Conservation (phyloP, 2,888 invertebrate species). For the Pseudococcus jackbeardsleyi region DNA sequence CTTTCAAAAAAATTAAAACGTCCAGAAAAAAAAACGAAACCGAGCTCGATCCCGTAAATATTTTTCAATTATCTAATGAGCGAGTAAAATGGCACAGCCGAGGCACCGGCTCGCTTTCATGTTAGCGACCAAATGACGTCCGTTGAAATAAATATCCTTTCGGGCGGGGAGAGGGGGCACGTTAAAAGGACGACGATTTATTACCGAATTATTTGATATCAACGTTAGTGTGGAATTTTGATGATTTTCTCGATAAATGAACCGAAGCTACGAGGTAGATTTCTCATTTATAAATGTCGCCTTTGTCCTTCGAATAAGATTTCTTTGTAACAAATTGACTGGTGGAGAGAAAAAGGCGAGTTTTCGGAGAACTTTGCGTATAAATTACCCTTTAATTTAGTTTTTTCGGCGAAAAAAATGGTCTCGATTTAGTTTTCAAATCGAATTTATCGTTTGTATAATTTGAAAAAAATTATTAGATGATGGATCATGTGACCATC, state of each 20-base stretch:
- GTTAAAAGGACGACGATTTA: background rate
- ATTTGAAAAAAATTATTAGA: no score
- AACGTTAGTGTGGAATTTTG: background rate
- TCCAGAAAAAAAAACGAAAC: background rate
- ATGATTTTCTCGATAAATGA: slow-evolving; percentile 7
- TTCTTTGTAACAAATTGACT: background rate
- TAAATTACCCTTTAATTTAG: no score
- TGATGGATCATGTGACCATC: no score
- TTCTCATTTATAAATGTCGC: background rate
- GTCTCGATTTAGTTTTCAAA: no score
- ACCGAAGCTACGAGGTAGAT: background rate
- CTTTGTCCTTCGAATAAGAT: background rate
- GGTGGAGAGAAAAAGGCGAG: background rate
- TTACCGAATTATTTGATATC: background rate
- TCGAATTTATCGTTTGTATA: no score
- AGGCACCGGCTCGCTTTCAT: background rate
- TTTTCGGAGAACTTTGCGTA: no score
- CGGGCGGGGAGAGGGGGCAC: background rate
- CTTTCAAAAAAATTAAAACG: slow-evolving; percentile 43
- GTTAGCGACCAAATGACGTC: background rate
- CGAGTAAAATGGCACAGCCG: background rate
- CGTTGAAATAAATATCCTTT: slow-evolving; percentile 22
- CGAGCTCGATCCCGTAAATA: background rate
- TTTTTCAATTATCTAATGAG: slow-evolving; percentile 43
- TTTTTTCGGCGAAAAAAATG: no score